A percentile compares a stretch with the other conserved stretches of the same genome.
Evolutionary conservation across 2,888 invertebrate genomes (phyloP).

Genomic region (Hyppa rectilinea): DNA sequence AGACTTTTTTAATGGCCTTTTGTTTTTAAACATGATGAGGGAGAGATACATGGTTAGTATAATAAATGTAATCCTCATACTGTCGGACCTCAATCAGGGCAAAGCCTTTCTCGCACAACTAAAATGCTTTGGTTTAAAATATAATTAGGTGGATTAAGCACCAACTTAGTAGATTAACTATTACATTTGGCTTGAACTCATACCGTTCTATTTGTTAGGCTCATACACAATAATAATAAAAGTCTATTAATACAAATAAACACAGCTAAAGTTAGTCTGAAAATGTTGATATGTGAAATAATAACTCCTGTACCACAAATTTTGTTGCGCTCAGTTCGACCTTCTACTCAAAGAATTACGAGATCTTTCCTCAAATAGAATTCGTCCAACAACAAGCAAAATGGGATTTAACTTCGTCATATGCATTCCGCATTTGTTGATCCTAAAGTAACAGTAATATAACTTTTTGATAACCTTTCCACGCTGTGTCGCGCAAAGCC

Average conservation of each 20-base stretch:
- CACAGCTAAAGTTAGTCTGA: slow-evolving; percentile 9
- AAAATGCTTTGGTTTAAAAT: slow-evolving; percentile 66
- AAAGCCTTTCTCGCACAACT: slow-evolving; percentile 66
- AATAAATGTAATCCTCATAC: slow-evolving; percentile 67
- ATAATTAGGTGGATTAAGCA: slow-evolving; percentile 63
- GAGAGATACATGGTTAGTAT: slow-evolving; percentile 55
- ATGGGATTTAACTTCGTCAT: slow-evolving; percentile 67
- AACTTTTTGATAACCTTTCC: slow-evolving; percentile 76
- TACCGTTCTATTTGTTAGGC: neutral
- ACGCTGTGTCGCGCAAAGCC: slow-evolving; percentile 73
- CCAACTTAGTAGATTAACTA: slow-evolving; percentile 13
- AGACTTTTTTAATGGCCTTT: slow-evolving; percentile 21
- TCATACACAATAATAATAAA: neutral
- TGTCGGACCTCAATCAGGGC: slow-evolving; percentile 77
- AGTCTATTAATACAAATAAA: slow-evolving; percentile 6
- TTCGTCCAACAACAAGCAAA: slow-evolving; percentile 62
- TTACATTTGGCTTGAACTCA: slow-evolving; percentile 1
- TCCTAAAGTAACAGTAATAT: slow-evolving; percentile 73
- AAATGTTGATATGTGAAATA: slow-evolving; percentile 25
- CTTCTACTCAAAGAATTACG: slow-evolving; percentile 63
- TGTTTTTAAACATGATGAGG: slow-evolving; percentile 61
- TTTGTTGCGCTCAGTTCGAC: slow-evolving; percentile 44
- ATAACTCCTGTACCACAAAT: slow-evolving; percentile 19
- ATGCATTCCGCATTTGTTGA: slow-evolving; percentile 69
- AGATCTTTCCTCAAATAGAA: slow-evolving; percentile 54